Evolutionary conservation across 2,888 invertebrate species (phyloP).

Genomic region (Rhodophaea formosa): DNA sequence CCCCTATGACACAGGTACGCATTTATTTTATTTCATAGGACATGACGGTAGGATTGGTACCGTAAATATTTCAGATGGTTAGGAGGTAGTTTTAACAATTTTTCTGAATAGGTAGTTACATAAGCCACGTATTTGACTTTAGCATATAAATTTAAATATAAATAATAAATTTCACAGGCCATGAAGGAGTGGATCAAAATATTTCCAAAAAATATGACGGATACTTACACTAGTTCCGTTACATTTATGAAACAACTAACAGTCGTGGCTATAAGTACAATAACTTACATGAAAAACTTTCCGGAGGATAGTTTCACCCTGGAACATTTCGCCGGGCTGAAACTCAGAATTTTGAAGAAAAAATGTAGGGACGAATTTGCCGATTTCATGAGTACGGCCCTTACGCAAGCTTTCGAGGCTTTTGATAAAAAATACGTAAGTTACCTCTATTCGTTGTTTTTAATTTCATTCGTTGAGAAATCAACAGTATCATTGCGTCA

Average conservation of each 20-base stretch:
- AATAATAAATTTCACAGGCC: too few relatives aligned
- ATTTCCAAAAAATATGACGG: constrained; percentile 56
- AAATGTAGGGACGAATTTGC: constrained; percentile 57
- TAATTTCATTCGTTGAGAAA: too few relatives aligned
- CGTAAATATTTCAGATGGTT: too few relatives aligned
- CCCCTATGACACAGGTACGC: constrained; percentile 40
- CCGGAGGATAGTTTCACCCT: constrained; percentile 52
- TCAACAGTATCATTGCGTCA: neutral
- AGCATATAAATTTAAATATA: neutral
- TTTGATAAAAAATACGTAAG: constrained; percentile 72
- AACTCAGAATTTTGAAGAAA: constrained; percentile 54
- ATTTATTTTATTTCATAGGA: too few relatives aligned
- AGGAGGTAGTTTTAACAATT: too few relatives aligned
- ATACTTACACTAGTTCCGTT: constrained; percentile 61
- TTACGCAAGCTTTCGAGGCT: constrained; percentile 64
- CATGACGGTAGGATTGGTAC: neutral
- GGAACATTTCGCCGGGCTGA: constrained; percentile 52
- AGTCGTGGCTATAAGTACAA: constrained; percentile 56
- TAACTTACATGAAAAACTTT: constrained; percentile 59
- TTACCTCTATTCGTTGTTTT: too few relatives aligned
- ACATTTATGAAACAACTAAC: constrained; percentile 70
- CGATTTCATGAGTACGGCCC: constrained; percentile 56
- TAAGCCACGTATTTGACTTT: neutral
- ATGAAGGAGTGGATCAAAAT: constrained; percentile 56
- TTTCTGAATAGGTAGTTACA: neutral